Percentiles rank a stretch among this genome's conserved stretches.
phyloP scores from a whole-genome alignment of 2,888 invertebrate genomes.

The Venusia cambrica region DNA sequence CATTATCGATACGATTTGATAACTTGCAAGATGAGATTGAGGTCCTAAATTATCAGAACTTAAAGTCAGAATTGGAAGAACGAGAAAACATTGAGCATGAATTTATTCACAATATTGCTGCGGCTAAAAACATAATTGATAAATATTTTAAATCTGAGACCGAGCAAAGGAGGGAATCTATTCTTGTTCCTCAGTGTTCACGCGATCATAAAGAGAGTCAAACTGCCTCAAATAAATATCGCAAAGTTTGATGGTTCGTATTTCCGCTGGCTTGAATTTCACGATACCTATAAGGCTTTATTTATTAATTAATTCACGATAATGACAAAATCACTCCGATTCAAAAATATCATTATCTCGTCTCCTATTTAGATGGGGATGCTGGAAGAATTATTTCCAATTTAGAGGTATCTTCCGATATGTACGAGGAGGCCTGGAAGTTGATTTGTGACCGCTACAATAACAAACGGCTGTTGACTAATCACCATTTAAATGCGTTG shows the following conservation, averaged over 20 bases:
- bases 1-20: constrained; percentile 2
- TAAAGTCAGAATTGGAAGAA: neutral
- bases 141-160: neutral
- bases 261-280: constrained; percentile 31
- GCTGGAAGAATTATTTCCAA: constrained; percentile 21
- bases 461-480: constrained; percentile 25
- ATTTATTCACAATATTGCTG: constrained; percentile 9
- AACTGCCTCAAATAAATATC: constrained; percentile 13
- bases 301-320: constrained; percentile 28
- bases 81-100: constrained; percentile 11
- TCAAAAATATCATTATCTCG: constrained; percentile 33
- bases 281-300: too few species aligned
- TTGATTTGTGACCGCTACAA: constrained; percentile 18
- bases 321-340: constrained; percentile 23
- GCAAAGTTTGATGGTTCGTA: constrained; percentile 27
- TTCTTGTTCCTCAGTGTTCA: constrained; percentile 1
- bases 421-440: constrained; percentile 31
- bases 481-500: constrained; percentile 23
- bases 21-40: constrained; percentile 1
- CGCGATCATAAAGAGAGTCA: too few species aligned
- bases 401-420: constrained; percentile 26
- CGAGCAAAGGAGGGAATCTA: constrained; percentile 4
- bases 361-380: constrained; percentile 28
- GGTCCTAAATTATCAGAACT: neutral
- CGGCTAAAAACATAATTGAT: constrained; percentile 9